Evolutionary conservation across 2,113 vertebrate species (phyloP).

Genomic region (Cyanistes caeruleus): DNA sequence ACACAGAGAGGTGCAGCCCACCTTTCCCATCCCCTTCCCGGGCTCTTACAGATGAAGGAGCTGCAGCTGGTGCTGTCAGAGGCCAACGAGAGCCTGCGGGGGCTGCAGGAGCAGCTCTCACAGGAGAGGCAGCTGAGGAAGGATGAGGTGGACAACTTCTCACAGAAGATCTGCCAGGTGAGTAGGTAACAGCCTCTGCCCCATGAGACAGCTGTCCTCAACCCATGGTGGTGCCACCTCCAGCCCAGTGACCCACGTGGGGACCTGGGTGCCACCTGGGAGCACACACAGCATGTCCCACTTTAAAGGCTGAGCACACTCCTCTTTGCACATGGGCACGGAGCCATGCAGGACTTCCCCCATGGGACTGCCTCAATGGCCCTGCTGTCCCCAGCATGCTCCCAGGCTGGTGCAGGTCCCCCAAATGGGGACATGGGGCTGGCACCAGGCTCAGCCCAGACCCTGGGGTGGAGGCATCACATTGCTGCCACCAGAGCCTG

Average conservation of each 20-base stretch:
- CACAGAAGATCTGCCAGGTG: constrained; percentile 88
- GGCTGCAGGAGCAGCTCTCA: constrained; percentile 83
- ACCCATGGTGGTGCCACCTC: accelerated
- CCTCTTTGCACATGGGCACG: accelerated
- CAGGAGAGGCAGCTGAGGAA: constrained; percentile 83
- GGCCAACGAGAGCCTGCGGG: constrained; percentile 79
- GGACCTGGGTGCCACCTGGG: background rate
- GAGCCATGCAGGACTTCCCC: background rate
- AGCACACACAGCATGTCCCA: background rate
- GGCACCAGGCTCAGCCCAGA: background rate
- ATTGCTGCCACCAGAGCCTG: accelerated
- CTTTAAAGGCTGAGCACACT: background rate
- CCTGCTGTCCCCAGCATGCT: background rate
- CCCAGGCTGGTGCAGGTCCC: background rate
- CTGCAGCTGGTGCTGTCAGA: constrained; percentile 81
- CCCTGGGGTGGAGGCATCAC: accelerated
- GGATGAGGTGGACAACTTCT: constrained; percentile 80
- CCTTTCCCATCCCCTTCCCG: background rate
- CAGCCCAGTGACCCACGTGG: accelerated
- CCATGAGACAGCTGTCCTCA: background rate
- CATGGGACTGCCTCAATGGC: accelerated
- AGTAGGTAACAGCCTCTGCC: background rate
- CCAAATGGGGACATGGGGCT: background rate
- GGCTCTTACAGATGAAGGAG: constrained; percentile 77
- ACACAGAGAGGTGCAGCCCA: background rate